Conservation (phyloP, 2,797 vertebrate species). For the Enteromius anoplus region DNA sequence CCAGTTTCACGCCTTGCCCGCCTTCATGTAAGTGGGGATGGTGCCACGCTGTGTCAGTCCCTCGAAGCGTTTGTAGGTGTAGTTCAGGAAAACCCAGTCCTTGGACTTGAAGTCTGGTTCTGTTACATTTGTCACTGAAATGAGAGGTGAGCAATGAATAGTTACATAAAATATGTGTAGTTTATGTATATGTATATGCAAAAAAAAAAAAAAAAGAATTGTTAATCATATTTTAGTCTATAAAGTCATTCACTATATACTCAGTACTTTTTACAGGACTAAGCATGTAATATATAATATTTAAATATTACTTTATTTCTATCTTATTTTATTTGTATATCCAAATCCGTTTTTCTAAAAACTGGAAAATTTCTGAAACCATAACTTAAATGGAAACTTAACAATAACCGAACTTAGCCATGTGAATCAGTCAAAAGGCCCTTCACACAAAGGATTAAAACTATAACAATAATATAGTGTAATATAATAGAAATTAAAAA, state of each 20-base stretch:
- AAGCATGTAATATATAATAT: neutral
- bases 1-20: slow-evolving; percentile 85
- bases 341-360: neutral
- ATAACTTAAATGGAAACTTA: neutral
- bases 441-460: neutral
- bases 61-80: slow-evolving; percentile 98
- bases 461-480: neutral
- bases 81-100: slow-evolving; percentile 99
- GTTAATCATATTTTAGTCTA: neutral
- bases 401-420: neutral
- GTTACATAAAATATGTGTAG: neutral
- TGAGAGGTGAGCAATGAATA: neutral
- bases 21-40: slow-evolving; percentile 96
- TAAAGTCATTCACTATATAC: neutral
- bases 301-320: neutral
- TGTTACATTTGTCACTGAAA: slow-evolving; percentile 87
- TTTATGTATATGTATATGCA: too few relatives aligned
- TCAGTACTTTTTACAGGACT: neutral
- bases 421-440: neutral
- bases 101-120: slow-evolving; percentile 98
- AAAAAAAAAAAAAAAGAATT: too few relatives aligned
- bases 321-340: neutral
- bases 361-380: neutral
- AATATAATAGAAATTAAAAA: neutral
- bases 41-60: slow-evolving; percentile 95